Evolutionary conservation across 2,888 invertebrate species (phyloP).

Genomic region (Nomada fabriciana): DNA sequence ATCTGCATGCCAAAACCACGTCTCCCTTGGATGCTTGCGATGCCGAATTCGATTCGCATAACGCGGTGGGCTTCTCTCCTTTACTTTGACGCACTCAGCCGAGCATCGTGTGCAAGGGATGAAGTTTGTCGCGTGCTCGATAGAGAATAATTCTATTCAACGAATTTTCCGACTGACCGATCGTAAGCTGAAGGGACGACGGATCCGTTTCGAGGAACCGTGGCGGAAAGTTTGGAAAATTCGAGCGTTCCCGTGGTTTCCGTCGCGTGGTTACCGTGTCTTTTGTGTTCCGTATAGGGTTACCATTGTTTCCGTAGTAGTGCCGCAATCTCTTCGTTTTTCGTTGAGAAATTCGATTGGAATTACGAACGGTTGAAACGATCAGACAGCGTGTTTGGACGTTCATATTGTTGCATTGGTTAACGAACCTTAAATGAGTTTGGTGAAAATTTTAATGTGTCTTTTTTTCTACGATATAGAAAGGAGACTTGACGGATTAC

Average conservation of each 20-base stretch:
- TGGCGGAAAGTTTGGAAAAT: constrained; percentile 26
- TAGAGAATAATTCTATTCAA: constrained; percentile 69
- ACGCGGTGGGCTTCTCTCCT: constrained; percentile 62
- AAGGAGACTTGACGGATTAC: neutral
- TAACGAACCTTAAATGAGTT: too few relatives aligned
- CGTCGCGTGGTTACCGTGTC: neutral
- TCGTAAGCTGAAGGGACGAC: constrained; percentile 26
- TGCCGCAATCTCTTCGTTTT: too few relatives aligned
- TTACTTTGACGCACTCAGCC: constrained; percentile 62
- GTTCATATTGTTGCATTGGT: too few relatives aligned
- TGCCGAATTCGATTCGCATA: constrained; percentile 43
- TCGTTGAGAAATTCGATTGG: too few relatives aligned
- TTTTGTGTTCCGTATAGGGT: neutral
- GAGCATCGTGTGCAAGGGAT: constrained; percentile 65
- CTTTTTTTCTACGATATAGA: too few relatives aligned
- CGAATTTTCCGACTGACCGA: constrained; percentile 68
- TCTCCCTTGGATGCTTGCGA: constrained; percentile 67
- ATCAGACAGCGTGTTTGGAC: too few relatives aligned
- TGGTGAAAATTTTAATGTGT: too few relatives aligned
- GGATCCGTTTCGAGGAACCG: constrained; percentile 9
- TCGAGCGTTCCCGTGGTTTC: constrained; percentile 14
- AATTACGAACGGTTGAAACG: too few relatives aligned
- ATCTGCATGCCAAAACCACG: constrained; percentile 82
- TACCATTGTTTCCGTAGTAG: neutral
- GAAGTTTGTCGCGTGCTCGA: constrained; percentile 69